Percentiles rank a stretch among this genome's conserved stretches.
phyloP scores from a whole-genome alignment of 2,888 invertebrate species.

The Byasa hedistus region DNA sequence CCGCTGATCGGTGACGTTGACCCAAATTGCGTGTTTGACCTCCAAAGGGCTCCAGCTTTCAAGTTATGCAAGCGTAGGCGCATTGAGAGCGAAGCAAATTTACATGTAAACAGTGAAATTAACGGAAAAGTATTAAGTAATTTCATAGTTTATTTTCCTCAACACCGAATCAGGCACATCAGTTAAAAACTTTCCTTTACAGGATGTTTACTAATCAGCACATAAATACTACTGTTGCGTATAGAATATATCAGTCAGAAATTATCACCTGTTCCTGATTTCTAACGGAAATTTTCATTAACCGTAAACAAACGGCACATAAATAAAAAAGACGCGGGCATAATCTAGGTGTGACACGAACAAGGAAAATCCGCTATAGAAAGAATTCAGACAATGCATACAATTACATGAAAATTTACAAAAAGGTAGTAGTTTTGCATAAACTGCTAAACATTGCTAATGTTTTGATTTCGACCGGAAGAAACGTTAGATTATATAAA shows the following conservation, averaged over 20 bases:
- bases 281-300: slow-evolving; percentile 15
- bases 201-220: neutral
- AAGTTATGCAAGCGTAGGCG: slow-evolving; percentile 16
- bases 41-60: slow-evolving; percentile 22
- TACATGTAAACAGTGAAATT: slow-evolving; percentile 14
- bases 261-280: slow-evolving; percentile 7
- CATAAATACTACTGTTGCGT: no score
- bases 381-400: neutral
- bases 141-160: neutral
- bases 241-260: neutral
- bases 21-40: slow-evolving; percentile 20
- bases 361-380: slow-evolving; percentile 17
- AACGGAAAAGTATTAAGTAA: slow-evolving; percentile 9
- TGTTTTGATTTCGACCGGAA: slow-evolving; percentile 2
- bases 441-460: neutral
- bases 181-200: neutral
- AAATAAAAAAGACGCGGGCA: slow-evolving; percentile 23
- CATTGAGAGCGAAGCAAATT: slow-evolving; percentile 11
- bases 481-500: neutral
- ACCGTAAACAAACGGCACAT: slow-evolving; percentile 5
- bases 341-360: slow-evolving; percentile 16
- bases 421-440: neutral
- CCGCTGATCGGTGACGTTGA: slow-evolving; percentile 15
- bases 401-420: neutral
- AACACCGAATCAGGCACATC: neutral